A percentile compares a stretch with the other conserved stretches of the same genome.
Evolutionary conservation across 2,797 vertebrate species (phyloP).

Genomic region (Vipera latastei): DNA sequence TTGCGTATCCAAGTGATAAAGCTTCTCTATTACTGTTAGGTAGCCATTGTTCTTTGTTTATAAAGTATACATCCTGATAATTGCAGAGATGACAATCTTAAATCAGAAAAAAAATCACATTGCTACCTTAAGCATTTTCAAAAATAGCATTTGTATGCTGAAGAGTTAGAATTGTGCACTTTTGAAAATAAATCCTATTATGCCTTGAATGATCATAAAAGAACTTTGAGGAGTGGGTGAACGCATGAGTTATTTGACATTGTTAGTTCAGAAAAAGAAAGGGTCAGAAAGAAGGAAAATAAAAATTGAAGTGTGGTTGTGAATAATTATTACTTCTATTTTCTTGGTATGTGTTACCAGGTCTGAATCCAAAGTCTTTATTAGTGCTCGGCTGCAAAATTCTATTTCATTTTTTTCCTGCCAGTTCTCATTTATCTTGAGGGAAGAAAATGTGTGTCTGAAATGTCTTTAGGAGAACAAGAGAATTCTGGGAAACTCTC

Average conservation of each 20-base stretch:
- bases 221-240: background rate
- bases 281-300: background rate
- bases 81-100: slow-evolving; percentile 30
- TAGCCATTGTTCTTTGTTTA: slow-evolving; percentile 39
- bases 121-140: slow-evolving; percentile 18
- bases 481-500: background rate
- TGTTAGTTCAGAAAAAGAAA: background rate
- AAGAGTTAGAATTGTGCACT: slow-evolving; percentile 22
- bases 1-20: slow-evolving; percentile 2
- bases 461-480: background rate
- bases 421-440: background rate
- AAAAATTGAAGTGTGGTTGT: background rate
- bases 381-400: background rate
- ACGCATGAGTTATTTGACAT: slow-evolving; percentile 4
- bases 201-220: background rate
- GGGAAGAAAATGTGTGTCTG: background rate
- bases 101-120: slow-evolving; percentile 36
- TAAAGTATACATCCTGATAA: slow-evolving; percentile 24
- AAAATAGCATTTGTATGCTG: slow-evolving; percentile 27
- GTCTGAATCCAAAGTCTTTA: background rate
- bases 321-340: background rate
- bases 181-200: slow-evolving; percentile 19
- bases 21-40: slow-evolving; percentile 33
- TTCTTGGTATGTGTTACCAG: background rate
- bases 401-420: background rate